phyloP scores from a whole-genome alignment of 2,888 invertebrate species.

The Stenodema calcarata region DNA sequence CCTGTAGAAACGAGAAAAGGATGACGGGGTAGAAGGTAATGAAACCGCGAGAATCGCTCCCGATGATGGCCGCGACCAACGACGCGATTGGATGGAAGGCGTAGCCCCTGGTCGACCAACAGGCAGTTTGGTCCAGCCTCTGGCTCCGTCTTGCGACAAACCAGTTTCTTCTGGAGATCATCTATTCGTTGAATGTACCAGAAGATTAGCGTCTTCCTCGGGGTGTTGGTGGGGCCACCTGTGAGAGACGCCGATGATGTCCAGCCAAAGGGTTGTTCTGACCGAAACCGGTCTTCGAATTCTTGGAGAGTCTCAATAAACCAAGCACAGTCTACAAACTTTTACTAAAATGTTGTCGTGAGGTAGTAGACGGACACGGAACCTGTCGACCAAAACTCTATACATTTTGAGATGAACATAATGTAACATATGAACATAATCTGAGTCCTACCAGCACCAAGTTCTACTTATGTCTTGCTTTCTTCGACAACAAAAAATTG shows the following conservation, averaged over 20 bases:
- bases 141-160: not conserved
- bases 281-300: not conserved
- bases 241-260: not conserved
- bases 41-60: not conserved
- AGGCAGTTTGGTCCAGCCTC: not conserved
- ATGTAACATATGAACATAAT: no score
- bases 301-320: no score
- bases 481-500: no score
- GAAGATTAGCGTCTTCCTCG: not conserved
- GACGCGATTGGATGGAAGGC: slow-evolving; percentile 26
- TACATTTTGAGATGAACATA: no score
- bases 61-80: not conserved
- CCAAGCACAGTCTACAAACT: not conserved
- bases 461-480: no score
- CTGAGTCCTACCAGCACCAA: no score
- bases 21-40: not conserved
- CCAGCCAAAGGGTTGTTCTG: not conserved
- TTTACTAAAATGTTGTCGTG: no score
- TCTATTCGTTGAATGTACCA: not conserved
- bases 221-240: not conserved
- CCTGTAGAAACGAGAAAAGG: not conserved
- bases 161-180: not conserved
- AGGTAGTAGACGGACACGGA: no score
- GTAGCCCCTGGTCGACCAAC: slow-evolving; percentile 16
- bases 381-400: no score